These are phyloP conservation scores for Lordiphosa fenestrarum DNA, from an alignment of 2,888 invertebrate genomes.

Conservation along the genomic window DNA sequence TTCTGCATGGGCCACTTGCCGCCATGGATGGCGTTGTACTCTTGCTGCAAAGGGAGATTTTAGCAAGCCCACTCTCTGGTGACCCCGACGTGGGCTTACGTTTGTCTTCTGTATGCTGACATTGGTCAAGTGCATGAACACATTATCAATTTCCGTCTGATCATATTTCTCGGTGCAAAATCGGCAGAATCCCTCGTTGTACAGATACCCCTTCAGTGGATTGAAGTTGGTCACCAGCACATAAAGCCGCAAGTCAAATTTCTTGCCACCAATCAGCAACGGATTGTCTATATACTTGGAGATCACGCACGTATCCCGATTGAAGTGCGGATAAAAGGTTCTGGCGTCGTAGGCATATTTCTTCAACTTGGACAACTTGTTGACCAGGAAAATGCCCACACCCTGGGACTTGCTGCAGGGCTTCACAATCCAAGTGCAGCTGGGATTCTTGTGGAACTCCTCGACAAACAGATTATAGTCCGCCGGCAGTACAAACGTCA, in stretches of 20 bases:
- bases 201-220: conserved; percentile 95
- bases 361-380: conserved; percentile 95
- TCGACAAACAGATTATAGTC: conserved; percentile 99
- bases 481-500: conserved; percentile 94
- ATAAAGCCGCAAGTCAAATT: conserved; percentile 95
- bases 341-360: conserved; percentile 93
- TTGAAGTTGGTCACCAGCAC: conserved; percentile 96
- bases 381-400: conserved; percentile 97
- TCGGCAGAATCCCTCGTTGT: conserved; percentile 95
- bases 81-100: conserved; percentile 38
- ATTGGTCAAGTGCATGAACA: conserved; percentile 97
- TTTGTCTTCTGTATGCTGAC: conserved; percentile 99
- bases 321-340: conserved; percentile 88
- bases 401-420: conserved; percentile 97
- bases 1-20: conserved; percentile 97
- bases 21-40: conserved; percentile 96
- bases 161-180: conserved; percentile 98
- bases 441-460: conserved; percentile 95
- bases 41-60: conserved; percentile 81
- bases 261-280: conserved; percentile 95
- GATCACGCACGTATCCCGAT: conserved; percentile 96
- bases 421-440: conserved; percentile 98
- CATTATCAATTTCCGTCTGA: conserved; percentile 92
- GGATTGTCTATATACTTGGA: conserved; percentile 93
- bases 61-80: too few relatives aligned